A percentile compares a stretch with the other conserved stretches of the same genome.
Conservation (phyloP, 1,140 invertebrate species). For the Ostrea denselamellosa region DNA sequence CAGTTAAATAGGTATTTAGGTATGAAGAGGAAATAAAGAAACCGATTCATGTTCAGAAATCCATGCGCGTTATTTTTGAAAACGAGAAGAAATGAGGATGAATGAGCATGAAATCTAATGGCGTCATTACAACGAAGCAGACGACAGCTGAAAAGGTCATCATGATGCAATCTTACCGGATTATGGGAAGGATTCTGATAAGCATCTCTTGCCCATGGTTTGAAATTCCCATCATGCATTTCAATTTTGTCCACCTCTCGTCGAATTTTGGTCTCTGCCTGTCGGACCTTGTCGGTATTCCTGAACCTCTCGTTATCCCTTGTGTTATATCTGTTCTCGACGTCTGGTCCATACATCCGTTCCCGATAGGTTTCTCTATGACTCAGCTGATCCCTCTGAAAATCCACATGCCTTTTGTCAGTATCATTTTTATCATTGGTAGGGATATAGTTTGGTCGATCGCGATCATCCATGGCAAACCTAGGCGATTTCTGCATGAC, state of each 20-base stretch:
- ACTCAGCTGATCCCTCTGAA: constrained; percentile 40
- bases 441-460: not conserved
- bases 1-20: not conserved
- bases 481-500: constrained; percentile 21
- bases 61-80: not conserved
- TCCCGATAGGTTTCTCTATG: constrained; percentile 28
- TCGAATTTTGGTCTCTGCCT: constrained; percentile 13
- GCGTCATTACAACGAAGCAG: not conserved
- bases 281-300: not conserved
- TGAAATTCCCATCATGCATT: constrained; percentile 54
- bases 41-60: not conserved
- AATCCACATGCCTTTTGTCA: constrained; percentile 40
- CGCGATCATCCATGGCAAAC: not conserved
- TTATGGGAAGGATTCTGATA: not conserved
- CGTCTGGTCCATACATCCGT: constrained; percentile 16
- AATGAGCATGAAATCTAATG: not conserved
- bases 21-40: not conserved
- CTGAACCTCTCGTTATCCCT: not conserved
- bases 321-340: not conserved
- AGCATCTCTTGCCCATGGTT: constrained; percentile 44
- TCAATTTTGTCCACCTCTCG: constrained; percentile 47
- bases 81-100: not conserved
- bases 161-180: constrained; percentile 14
- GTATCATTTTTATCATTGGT: constrained; percentile 33
- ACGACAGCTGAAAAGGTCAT: not conserved